Evolutionary conservation across 2,113 vertebrate genomes (phyloP), one percentile per base, ranked within the genome.

Genomic region (Zeus faber): DNA sequence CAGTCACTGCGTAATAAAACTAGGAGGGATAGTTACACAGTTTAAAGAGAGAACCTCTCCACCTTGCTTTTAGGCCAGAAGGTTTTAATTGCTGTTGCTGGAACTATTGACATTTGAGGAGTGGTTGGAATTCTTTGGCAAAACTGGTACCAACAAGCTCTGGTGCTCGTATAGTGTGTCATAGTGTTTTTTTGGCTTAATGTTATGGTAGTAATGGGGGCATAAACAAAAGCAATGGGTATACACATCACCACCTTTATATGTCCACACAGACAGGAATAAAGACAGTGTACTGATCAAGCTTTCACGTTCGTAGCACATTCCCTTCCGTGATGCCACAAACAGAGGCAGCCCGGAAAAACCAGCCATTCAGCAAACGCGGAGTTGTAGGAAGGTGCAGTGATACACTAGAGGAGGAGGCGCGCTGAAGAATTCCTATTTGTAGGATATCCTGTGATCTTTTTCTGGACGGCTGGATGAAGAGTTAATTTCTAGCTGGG

Each of bases 401-500:
- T n/a, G n/a, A n/a, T n/a, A n/a, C n/a, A n/a, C n/a, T n/a, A n/a
- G n/a, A n/a, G n/a, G n/a, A n/a, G n/a, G n/a, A n/a, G n/a, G n/a
- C n/a, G n/a, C n/a, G n/a, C 65, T 69, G 43, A 80, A 78, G 66
- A 76, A 79, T 77, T 80, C 77, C 60, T 40, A 59, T 77, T 67
- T 82, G 76, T 74, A 78, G 76, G 80, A 74, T 81, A 68, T 88
- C 90, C 90, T 91, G 84, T 91, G 89, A 92, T 91, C 89, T 90
- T 79, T 90, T 83, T 76, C 86, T 88, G 88, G 84, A 91, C 84
- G 73, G 80, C 65, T 88, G 88, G 89, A 88, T 91, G 67, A 92
- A 87, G 91, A 91, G 90, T 88, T 92, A 90, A 93, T 93, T 89
- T 89, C 87, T 91, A 91, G 87, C 86, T 90, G 87, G 85, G 86